Base-by-base conservation (phyloP, 2,888 invertebrate species). In the Thereva unica region DNA sequence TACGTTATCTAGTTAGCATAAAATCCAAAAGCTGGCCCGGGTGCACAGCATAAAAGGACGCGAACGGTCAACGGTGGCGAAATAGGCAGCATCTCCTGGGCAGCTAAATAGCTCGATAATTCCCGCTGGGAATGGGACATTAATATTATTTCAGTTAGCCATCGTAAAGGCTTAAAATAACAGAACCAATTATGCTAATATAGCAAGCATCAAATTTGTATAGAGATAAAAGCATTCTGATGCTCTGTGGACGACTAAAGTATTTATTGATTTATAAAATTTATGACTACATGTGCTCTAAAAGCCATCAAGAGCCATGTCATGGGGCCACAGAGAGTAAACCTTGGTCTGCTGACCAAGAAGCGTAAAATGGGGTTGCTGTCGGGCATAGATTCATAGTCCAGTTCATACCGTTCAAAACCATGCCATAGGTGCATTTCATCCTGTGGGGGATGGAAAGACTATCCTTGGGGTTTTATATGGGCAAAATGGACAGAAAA, bases 211-310 rank as follows among this genome's bases (percentile, higher is more conserved):
- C 61, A 61, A 61, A 61, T 50, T 61, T 47, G 50, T 40, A 49
- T 50, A 6, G 41, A 50, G 41, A 61, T 61, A 61, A 61, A 50
- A 23, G 61, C 47, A 64, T 41, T 9, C 47, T 49, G 47, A 65
- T 65, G 55, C 65, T 55, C 56, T 12, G 9, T 45, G 65, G 38
- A 42, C 55, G 10, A 45, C 65, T 65, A 65, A 65, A 65, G 49
- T 65, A 65, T 65, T 65, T 65, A 65, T 65, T 65, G 65, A 65
- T 65, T 65, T 65, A 65, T 65, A 65, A 65, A 65, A 65, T 65
- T 65, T 65, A 65, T 55, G 65, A 54, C 41, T 61, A 50, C 50
- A 61, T 50, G 61, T 61, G 61, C 61, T 61, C 61, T 61, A 61
- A 61, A 61, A 61, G 61, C 61, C 61, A 50, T 61, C 61, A 61